Percentiles rank a stretch among this genome's conserved stretches.
phyloP scores from a whole-genome alignment of 1,140 invertebrate genomes.

The Drosophila nasuta region DNA sequence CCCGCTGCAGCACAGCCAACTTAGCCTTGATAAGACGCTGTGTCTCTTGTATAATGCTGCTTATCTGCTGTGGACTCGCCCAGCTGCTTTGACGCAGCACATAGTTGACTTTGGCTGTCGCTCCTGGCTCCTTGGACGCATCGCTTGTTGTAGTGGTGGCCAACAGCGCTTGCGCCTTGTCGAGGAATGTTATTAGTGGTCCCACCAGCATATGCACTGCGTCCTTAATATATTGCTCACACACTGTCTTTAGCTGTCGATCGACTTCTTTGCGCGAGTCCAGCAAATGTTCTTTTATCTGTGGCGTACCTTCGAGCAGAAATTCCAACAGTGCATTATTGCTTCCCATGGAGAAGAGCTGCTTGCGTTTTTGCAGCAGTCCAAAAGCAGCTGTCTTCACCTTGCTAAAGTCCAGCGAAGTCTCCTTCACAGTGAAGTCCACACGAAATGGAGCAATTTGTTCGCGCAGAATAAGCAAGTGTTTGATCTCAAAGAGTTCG shows the following conservation, averaged over 20 bases:
- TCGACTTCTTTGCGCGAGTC: constrained; percentile 98
- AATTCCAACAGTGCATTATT: constrained; percentile 97
- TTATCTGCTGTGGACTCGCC: constrained; percentile 86
- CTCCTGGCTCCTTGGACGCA: constrained; percentile 18
- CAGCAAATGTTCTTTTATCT: constrained; percentile 95
- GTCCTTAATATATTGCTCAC: constrained; percentile 95
- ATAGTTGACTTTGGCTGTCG: constrained; percentile 61
- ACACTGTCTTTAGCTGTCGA: constrained; percentile 94
- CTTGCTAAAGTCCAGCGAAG: constrained; percentile 95
- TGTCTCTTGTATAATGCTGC: constrained; percentile 87
- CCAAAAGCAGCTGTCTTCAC: constrained; percentile 94
- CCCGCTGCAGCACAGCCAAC: constrained; percentile 92
- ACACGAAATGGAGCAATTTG: constrained; percentile 99
- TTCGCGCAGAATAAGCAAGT: constrained; percentile 97
- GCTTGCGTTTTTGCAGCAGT: constrained; percentile 93
- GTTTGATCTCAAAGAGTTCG: constrained; percentile 98
- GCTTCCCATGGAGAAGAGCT: constrained; percentile 94
- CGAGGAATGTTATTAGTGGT: constrained; percentile 90
- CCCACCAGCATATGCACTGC: constrained; percentile 91
- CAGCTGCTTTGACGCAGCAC: constrained; percentile 84
- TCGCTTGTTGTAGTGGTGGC: constrained; percentile 22
- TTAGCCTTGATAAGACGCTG: constrained; percentile 91
- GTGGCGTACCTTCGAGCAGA: constrained; percentile 94
- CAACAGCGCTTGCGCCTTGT: constrained; percentile 87
- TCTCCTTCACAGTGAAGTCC: constrained; percentile 97